Base-by-base conservation (phyloP, 2,797 vertebrate species). In the Sandelia bainsii region DNA sequence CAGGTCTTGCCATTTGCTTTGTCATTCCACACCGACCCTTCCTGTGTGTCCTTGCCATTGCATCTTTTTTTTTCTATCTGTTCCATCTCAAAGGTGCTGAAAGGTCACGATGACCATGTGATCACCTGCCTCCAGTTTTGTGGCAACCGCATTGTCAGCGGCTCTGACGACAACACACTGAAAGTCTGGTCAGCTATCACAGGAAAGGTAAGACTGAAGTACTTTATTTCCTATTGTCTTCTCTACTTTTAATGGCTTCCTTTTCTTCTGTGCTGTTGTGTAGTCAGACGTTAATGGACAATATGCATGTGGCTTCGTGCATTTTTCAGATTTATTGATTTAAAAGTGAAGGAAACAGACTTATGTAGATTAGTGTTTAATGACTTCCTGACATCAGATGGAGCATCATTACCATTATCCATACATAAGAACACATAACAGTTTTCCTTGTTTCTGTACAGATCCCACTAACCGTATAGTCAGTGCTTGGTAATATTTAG, bases 91-190 rank as follows among this genome's bases (percentile, higher is more conserved):
- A 90, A 99, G 98, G 98, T 99, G 94, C 95, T 99, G 84, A 99
- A 99, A 93, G 98, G 98, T 86, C 98, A 99, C 0, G 98, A 99
- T 50, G 98, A 99, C 90, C 98, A 99, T 2, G 98, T 99, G 86
- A 99, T 99, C 92, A 99, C 98, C 8, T 99, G 98, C 93, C 96
- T 99, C 59, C 98, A 99, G 92, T 99, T 99, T 89, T 99, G 98
- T 65, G 98, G 98, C 80, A 98, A 98, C 92, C 95, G 98, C 68
- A 99, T 99, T 25, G 98, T 99, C 88, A 99, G 98, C 50, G 98
- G 98, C 74, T 99, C 98, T 0, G 98, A 99, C 4, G 98, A 99
- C 95, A 99, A 99, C 95, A 99, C 98, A 9, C 94, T 99, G 16
- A 99, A 99, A 92, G 98, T 99, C 77, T 99, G 98, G 98, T 99